Conservation (phyloP, 2,113 vertebrate genomes). For the Peromyscus californicus region DNA sequence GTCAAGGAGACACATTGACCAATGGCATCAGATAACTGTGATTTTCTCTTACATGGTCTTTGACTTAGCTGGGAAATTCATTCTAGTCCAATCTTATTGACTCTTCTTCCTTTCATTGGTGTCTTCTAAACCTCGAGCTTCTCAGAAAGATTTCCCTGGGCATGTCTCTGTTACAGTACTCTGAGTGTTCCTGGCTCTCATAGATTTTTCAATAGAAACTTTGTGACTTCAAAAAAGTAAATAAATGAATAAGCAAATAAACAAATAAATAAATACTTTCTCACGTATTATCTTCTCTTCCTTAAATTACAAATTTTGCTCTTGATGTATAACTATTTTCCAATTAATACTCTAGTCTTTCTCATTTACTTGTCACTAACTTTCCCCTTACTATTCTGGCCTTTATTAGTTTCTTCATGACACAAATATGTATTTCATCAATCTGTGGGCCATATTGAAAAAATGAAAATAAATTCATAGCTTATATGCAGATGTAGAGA, state of each 20-base stretch:
- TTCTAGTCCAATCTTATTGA: neutral
- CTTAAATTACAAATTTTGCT: neutral
- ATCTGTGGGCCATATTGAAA: neutral
- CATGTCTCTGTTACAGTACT: neutral
- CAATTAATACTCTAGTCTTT: neutral
- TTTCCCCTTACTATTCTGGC: neutral
- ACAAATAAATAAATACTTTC: neutral
- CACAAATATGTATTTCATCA: neutral
- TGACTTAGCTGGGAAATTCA: neutral
- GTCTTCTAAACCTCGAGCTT: neutral
- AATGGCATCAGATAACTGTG: neutral
- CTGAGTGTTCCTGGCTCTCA: neutral
- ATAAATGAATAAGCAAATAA: neutral
- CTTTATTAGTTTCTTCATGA: neutral
- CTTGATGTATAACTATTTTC: neutral
- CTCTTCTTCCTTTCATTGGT: neutral
- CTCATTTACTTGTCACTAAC: neutral
- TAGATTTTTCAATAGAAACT: neutral
- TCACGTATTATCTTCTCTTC: neutral
- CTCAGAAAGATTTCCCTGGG: neutral
- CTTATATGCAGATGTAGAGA: neutral
- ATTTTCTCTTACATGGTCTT: conserved; percentile 7
- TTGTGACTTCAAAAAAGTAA: neutral
- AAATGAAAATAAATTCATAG: neutral
- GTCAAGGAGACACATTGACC: neutral